These are phyloP conservation scores for Barypeithes pellucidus DNA, from an alignment of 2,888 invertebrate species.

Conservation along the genomic window DNA sequence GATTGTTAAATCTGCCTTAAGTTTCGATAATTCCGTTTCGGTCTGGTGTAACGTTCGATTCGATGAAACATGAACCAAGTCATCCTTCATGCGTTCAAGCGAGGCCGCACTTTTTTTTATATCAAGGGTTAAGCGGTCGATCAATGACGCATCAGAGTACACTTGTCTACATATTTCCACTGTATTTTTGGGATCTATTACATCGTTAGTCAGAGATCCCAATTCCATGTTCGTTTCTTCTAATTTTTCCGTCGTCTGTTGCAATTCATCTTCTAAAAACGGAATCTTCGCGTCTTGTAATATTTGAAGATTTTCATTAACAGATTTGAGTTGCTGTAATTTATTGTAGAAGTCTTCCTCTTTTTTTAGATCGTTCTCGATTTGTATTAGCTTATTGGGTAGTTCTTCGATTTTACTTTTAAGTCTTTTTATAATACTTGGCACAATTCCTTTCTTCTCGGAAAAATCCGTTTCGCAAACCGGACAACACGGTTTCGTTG, in stretches of 20 bases:
- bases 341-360: conserved; percentile 79
- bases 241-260: conserved; percentile 72
- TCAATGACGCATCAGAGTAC: conserved; percentile 82
- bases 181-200: conserved; percentile 71
- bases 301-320: conserved; percentile 77
- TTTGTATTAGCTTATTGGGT: conserved; percentile 77
- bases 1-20: conserved; percentile 71
- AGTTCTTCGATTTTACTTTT: conserved; percentile 79
- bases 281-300: conserved; percentile 76
- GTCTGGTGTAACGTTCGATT: conserved; percentile 72
- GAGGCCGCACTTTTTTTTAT: conserved; percentile 72
- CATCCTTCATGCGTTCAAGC: conserved; percentile 69
- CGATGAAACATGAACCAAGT: conserved; percentile 65
- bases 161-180: conserved; percentile 74
- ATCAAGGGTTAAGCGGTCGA: conserved; percentile 81
- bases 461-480: conserved; percentile 76
- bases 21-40: conserved; percentile 72
- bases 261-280: conserved; percentile 73
- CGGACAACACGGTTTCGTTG: conserved; percentile 85
- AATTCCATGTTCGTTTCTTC: conserved; percentile 70
- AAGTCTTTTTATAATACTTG: conserved; percentile 77
- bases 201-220: conserved; percentile 67
- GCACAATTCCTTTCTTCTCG: conserved; percentile 71
- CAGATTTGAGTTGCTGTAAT: conserved; percentile 79
- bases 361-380: conserved; percentile 77